Conservation (phyloP, 2,888 invertebrate species). For the Ashinkailepas kermadecensis region DNA sequence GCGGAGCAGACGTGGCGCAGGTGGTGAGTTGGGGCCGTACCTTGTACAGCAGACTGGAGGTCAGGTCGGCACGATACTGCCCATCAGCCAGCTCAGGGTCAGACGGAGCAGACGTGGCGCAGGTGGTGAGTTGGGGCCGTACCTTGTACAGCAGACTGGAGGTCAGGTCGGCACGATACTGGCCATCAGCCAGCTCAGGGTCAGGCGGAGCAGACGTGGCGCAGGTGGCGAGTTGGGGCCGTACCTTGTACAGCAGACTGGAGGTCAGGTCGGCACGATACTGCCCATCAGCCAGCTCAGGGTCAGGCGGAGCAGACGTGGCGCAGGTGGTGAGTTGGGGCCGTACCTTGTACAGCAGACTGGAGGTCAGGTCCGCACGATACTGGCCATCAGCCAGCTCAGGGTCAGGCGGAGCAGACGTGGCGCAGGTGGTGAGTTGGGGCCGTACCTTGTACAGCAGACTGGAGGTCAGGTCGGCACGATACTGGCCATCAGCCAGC, state of each 20-base stretch:
- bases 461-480: constrained; percentile 60
- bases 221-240: too few relatives aligned
- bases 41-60: constrained; percentile 73
- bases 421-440: too few relatives aligned
- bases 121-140: constrained; percentile 24
- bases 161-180: constrained; percentile 61
- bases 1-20: too few relatives aligned
- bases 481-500: constrained; percentile 59
- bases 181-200: constrained; percentile 59
- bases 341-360: constrained; percentile 70
- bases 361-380: constrained; percentile 60
- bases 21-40: constrained; percentile 41
- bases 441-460: constrained; percentile 68
- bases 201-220: constrained; percentile 35
- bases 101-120: too few relatives aligned
- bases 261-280: constrained; percentile 64
- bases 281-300: constrained; percentile 59
- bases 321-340: too few relatives aligned
- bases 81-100: constrained; percentile 60
- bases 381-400: constrained; percentile 62
- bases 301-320: constrained; percentile 38
- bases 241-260: constrained; percentile 72
- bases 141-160: constrained; percentile 75
- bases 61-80: constrained; percentile 59
- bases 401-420: constrained; percentile 43